Evolutionary conservation across 2,888 invertebrate species (phyloP), one percentile per base, ranked within the genome.

Genomic region (Argyresthia goedartella): DNA sequence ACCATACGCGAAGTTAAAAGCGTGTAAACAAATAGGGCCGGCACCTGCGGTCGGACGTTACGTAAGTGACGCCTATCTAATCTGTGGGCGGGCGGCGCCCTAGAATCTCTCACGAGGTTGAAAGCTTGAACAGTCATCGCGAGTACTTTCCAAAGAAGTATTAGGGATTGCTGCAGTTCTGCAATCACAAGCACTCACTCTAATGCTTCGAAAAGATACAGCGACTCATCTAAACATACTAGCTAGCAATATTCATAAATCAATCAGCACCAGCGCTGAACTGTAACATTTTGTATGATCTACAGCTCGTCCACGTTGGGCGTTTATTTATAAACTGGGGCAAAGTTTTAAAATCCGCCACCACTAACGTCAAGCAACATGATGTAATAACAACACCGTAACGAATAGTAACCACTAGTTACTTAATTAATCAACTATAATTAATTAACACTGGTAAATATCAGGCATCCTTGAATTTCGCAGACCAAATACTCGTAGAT

Each of bases 81-180:
- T n/a, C 52, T 61, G 78, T 73, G 71, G 78, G 77, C 76, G 77
- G 76, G 71, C 76, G 70, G 60, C 69, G 73, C 70, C 73, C 74
- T 71, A 34, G 15, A 41, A 49, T 15, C 35, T 36, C 10, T 47
- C 1, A 34, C 15, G 35, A 36, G 8, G 10, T n/a, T 15, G 49
- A 8, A 35, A 36, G 14, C 14, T 8, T 44, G 14, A 8, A 10
- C 39, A n/a, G 25, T 25, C 25, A 25, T 25, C 25, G 25, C 2
- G 25, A 25, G 25, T 25, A 25, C 25, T 25, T 25, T 25, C 25
- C 25, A 25, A 25, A 25, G 25, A 25, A 25, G 25, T 25, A 25
- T 25, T 25, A 6, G 25, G 25, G 6, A 25, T 4, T 25, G 25
- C 25, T 25, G 25, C 25, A 25, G 25, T 25, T 25, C 25, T 25